Conservation (phyloP, 2,797 vertebrate species). For the Florisuga fusca region DNA sequence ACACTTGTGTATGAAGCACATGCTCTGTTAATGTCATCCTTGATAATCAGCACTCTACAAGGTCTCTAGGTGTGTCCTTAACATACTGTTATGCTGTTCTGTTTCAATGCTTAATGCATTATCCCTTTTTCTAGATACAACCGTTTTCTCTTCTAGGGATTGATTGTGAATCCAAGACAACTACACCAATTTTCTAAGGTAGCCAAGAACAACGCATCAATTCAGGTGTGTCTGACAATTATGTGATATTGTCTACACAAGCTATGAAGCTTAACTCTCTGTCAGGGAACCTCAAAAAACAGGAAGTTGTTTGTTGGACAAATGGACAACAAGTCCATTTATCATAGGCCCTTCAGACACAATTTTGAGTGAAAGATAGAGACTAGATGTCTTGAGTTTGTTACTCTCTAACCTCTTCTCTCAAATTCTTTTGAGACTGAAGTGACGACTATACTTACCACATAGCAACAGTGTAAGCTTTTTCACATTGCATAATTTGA, state of each 20-base stretch:
- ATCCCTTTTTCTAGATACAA: background rate
- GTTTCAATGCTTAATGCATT: background rate
- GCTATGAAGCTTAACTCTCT: background rate
- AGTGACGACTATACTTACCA: background rate
- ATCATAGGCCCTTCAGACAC: background rate
- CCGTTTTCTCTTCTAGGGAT: background rate
- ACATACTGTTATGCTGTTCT: background rate
- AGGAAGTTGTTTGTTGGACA: no score
- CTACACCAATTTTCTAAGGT: background rate
- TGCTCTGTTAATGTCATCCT: background rate
- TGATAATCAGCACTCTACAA: background rate
- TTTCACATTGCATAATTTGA: background rate
- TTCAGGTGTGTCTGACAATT: background rate
- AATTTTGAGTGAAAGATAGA: background rate
- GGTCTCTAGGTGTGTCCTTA: background rate
- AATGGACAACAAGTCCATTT: no score
- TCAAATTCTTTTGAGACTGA: background rate
- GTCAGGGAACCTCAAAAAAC: background rate
- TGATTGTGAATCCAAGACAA: constrained; percentile 16
- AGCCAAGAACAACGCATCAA: background rate
- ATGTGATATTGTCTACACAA: background rate
- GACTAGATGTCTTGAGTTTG: background rate
- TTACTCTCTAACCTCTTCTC: background rate
- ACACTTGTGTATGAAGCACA: background rate
- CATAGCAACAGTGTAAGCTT: background rate